A percentile compares a stretch with the other conserved stretches of the same genome.
phyloP scores from a whole-genome alignment of 1,140 invertebrate species.

The Dreissena rostriformis region DNA sequence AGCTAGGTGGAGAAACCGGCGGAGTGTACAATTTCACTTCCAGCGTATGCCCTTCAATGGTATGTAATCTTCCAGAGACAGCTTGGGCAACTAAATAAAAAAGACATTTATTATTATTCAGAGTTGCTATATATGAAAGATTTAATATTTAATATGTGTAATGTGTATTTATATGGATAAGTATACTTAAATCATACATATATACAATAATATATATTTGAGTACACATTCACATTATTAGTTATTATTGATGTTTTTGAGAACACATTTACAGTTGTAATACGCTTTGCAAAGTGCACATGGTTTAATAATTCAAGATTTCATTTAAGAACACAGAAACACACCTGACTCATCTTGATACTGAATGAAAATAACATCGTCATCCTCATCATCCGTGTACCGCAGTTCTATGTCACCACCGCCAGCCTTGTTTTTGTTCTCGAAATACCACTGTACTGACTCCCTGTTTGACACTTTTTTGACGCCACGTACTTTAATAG shows the following conservation, averaged over 20 bases:
- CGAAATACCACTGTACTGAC: slow-evolving; percentile 24
- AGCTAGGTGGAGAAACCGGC: slow-evolving; percentile 8
- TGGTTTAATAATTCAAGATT: background rate
- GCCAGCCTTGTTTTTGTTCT: slow-evolving; percentile 14
- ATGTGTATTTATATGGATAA: background rate
- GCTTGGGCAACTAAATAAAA: background rate
- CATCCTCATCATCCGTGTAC: slow-evolving; percentile 29
- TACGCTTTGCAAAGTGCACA: background rate
- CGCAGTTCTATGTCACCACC: slow-evolving; percentile 9
- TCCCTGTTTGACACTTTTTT: background rate
- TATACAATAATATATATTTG: background rate
- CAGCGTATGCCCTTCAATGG: slow-evolving; percentile 19
- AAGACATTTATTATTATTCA: background rate
- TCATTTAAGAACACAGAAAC: background rate
- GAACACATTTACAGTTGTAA: background rate
- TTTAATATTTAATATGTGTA: background rate
- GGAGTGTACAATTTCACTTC: slow-evolving; percentile 21
- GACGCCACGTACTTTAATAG: slow-evolving; percentile 20
- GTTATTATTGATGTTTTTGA: background rate
- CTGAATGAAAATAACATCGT: slow-evolving; percentile 21
- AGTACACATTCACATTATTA: background rate
- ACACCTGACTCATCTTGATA: slow-evolving; percentile 14
- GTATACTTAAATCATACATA: background rate
- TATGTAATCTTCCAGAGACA: slow-evolving; percentile 22
- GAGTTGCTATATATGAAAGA: background rate